Base-by-base conservation (phyloP, 2,797 vertebrate species). In the Distichodus sexfasciatus region DNA sequence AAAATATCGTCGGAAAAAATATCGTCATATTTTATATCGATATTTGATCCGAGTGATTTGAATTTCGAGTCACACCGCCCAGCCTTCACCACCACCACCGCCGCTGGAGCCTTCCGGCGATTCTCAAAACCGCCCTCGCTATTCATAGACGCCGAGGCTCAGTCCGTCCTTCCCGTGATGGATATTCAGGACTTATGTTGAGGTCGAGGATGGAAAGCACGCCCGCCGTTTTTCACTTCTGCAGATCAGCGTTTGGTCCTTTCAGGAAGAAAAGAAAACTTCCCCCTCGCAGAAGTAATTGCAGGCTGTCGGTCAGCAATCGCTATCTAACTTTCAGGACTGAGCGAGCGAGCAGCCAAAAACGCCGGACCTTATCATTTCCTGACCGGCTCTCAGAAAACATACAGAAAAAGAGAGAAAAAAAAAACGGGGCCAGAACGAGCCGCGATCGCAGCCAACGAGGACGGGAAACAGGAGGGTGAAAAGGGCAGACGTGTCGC, bases 401-500 rank as follows among this genome's bases (percentile, higher is more conserved):
- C 46, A 38, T n/a, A 24, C 2, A 19, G 28, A 14, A 7, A 31
- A 77, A 69, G 24, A 72, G n/a, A n/a, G n/a, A n/a, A n/a, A n/a
- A n/a, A n/a, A n/a, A n/a, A n/a, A n/a, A n/a, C n/a, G n/a, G n/a
- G n/a, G n/a, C n/a, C n/a, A n/a, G n/a, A 79, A 81, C 71, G 72
- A 60, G 26, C 57, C 48, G 57, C 41, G 29, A 40, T 69, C 63
- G 62, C 81, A 75, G 66, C 44, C 66, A 26, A 82, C 75, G 14
- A 71, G 76, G 23, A 63, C 17, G 76, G 73, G 36, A 46, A 31
- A 29, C 5, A 1, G 14, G 3, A 15, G 48, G 72, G 73, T 79
- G 67, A 51, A 58, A 21, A 76, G 80, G 78, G 82, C 79, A 83
- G 78, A 14, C 77, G 71, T 10, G 50, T 66, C 72, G 78, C 76